Conservation (phyloP, 2,797 vertebrate genomes). For the Danio aesculapii region DNA sequence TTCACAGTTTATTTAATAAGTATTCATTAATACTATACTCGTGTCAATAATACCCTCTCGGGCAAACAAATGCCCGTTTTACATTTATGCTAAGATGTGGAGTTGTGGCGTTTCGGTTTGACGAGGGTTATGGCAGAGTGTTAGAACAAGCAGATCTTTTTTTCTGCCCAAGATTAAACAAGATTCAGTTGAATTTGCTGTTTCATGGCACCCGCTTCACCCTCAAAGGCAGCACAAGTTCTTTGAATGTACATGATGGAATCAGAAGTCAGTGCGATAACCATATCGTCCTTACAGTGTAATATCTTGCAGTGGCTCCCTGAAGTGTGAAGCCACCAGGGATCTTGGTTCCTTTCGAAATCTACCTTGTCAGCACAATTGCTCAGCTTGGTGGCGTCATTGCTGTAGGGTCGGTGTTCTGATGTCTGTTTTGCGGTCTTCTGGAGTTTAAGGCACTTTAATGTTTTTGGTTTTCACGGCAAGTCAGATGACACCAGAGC, state of each 20-base stretch:
- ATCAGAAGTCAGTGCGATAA: slow-evolving; percentile 49
- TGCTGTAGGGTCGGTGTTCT: slow-evolving; percentile 59
- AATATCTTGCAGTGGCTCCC: slow-evolving; percentile 47
- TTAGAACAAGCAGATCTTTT: slow-evolving; percentile 80
- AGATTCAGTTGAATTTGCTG: slow-evolving; percentile 70
- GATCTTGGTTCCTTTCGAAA: slow-evolving; percentile 28
- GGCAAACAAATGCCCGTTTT: slow-evolving; percentile 63
- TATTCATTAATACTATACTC: slow-evolving; percentile 73
- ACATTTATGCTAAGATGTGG: slow-evolving; percentile 78
- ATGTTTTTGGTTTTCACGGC: slow-evolving; percentile 98
- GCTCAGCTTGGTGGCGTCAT: slow-evolving; percentile 61
- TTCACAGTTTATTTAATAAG: slow-evolving; percentile 87
- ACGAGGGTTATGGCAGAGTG: slow-evolving; percentile 75
- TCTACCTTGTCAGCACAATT: slow-evolving; percentile 21
- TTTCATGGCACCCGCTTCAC: slow-evolving; percentile 69
- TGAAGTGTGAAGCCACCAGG: slow-evolving; percentile 26
- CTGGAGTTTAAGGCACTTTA: slow-evolving; percentile 91
- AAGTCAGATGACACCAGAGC: slow-evolving; percentile 98
- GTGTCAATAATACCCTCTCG: slow-evolving; percentile 70
- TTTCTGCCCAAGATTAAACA: slow-evolving; percentile 75
- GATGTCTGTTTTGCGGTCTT: slow-evolving; percentile 49
- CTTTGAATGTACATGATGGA: slow-evolving; percentile 43
- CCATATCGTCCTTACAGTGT: slow-evolving; percentile 8
- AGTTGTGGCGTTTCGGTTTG: slow-evolving; percentile 76
- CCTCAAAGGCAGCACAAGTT: slow-evolving; percentile 29